A percentile compares a stretch with the other conserved stretches of the same genome.
Evolutionary conservation across 2,797 vertebrate genomes (phyloP).

Genomic region (Xyrichtys novacula): DNA sequence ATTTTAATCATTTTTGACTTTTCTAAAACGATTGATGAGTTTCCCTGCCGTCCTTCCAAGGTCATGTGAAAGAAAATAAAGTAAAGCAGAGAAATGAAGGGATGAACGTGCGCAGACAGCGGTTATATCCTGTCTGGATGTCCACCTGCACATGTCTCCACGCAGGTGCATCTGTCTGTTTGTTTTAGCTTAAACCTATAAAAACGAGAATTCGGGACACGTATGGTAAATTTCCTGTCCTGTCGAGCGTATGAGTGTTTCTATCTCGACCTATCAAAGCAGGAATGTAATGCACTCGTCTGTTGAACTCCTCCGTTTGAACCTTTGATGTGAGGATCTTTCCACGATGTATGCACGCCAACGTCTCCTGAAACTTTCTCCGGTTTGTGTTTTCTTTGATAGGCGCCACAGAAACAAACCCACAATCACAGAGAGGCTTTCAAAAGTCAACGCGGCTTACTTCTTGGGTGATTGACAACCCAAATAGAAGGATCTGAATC

Average conservation of each 20-base stretch:
- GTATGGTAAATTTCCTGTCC: conserved; percentile 60
- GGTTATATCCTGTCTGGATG: conserved; percentile 61
- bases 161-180: conserved; percentile 48
- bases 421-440: neutral
- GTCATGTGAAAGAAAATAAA: neutral
- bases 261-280: conserved; percentile 6
- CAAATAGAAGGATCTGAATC: neutral
- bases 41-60: too few species aligned
- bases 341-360: neutral
- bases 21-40: too few species aligned
- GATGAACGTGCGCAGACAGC: neutral
- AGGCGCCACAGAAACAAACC: neutral
- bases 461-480: neutral
- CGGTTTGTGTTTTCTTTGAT: neutral
- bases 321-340: neutral
- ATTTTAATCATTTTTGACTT: too few species aligned
- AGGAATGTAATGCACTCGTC: conserved; percentile 39
- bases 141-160: conserved; percentile 38
- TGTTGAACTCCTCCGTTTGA: conserved; percentile 32
- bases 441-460: neutral
- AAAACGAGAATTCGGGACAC: conserved; percentile 21
- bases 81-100: neutral
- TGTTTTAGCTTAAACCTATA: conserved; percentile 35
- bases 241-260: neutral
- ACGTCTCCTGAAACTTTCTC: neutral